Evolutionary conservation across 1,140 invertebrate species (phyloP), one percentile per base, ranked within the genome.

Genomic region (Pseudomyrmex pallidus): DNA sequence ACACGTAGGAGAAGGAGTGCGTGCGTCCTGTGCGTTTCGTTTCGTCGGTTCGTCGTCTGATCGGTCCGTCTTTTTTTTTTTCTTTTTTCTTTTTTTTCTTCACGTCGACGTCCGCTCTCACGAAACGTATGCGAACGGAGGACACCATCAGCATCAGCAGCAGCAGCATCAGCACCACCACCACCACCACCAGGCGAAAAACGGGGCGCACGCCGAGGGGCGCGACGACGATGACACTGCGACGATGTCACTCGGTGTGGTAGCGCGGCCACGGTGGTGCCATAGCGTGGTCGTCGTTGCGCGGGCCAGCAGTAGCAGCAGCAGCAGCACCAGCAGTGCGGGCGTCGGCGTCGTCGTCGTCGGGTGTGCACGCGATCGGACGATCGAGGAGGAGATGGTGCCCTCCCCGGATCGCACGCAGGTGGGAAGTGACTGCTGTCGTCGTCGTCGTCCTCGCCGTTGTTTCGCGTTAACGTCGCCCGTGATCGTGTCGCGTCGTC

Each of bases 321-420:
- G 59, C 25, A 72, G 52, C 25, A 72, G 22, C 57, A 74, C 56
- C 9, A 62, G 59, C 57, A 87, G 86, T 88, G 87, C 84, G 78
- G 87, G 70, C 87, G 82, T 89, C 84, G 88, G 57, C 83, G 72
- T 87, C 86, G 83, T 85, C 83, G 86, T 82, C 87, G 86, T 87
- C 84, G 87, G 76, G 78, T 77, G 88, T 89, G 87, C 85, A 77
- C 85, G 88, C 85, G 88, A 83, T 82, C 82, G 85, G 68, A 87
- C 88, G 85, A 85, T 63, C 74, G 63, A 84, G 83, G 84, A 85
- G 87, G 87, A 86, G 84, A 90, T 90, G 90, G 85, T 84, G 83
- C 10, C 57, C 57, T 86, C 80, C 83, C 78, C 82, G 68, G 74
- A 83, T 89, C 78, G 77, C 66, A 64, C 63, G 50, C 66, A 86